Evolutionary conservation across 2,113 vertebrate genomes (phyloP).

Genomic region (Hyperoodon ampullatus): DNA sequence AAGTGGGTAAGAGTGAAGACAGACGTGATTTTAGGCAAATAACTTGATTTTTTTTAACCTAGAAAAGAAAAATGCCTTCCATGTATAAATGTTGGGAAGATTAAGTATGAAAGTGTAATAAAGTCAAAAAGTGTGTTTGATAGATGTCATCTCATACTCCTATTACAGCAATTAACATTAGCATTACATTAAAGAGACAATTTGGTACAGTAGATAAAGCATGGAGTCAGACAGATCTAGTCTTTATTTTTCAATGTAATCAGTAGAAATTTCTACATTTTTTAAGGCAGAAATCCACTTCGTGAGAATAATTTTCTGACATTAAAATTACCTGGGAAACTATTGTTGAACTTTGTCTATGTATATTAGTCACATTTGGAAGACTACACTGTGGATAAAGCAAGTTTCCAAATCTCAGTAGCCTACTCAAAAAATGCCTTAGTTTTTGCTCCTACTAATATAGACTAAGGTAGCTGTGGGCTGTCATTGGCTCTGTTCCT

Average conservation of each 20-base stretch:
- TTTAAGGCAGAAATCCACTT: background rate
- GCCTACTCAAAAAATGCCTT: background rate
- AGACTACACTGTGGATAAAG: background rate
- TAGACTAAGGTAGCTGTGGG: background rate
- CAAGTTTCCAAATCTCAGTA: background rate
- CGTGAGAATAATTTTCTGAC: background rate
- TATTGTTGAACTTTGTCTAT: background rate
- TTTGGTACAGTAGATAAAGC: background rate
- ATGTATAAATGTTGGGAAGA: background rate
- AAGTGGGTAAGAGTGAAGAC: background rate
- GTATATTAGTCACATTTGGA: background rate
- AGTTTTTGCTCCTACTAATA: background rate
- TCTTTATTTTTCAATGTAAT: slow-evolving; percentile 1
- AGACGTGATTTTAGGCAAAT: background rate
- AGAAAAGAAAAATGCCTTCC: background rate
- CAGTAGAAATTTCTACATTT: background rate
- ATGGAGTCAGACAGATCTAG: background rate
- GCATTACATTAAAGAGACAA: background rate
- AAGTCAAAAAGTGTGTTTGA: background rate
- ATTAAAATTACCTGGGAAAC: background rate
- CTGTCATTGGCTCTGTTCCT: background rate
- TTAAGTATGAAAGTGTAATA: background rate
- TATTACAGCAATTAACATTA: background rate
- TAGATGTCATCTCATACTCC: background rate
- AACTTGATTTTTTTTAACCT: background rate